Conservation (phyloP, 2,888 invertebrate species). For the Carpatolechia fugitivella region DNA sequence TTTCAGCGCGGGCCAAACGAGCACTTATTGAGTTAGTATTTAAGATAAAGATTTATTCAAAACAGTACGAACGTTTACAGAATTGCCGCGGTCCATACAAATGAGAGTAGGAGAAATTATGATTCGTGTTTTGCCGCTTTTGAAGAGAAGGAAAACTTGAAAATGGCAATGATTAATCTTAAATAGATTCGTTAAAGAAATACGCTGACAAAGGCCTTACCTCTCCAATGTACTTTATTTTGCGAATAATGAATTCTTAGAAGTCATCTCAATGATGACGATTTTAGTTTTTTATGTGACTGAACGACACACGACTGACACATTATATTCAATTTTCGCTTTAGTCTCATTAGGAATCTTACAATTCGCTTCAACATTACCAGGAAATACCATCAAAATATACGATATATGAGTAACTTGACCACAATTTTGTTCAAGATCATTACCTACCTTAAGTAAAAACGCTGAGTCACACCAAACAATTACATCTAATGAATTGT, state of each 20-base stretch:
- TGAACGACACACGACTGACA: not conserved
- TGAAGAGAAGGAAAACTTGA: not conserved
- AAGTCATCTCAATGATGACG: not conserved
- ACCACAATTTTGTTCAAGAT: slow-evolving; percentile 13
- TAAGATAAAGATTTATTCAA: slow-evolving; percentile 67
- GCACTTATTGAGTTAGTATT: slow-evolving; percentile 66
- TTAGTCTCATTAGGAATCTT: slow-evolving; percentile 19
- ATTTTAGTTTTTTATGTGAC: not conserved
- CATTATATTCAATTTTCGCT: slow-evolving; percentile 20
- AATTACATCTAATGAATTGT: slow-evolving; percentile 75
- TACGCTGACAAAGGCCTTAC: too few relatives aligned
- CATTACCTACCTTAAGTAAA: slow-evolving; percentile 24
- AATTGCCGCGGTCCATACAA: slow-evolving; percentile 47
- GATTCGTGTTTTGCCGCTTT: not conserved
- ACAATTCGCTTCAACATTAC: slow-evolving; percentile 23
- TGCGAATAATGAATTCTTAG: too few relatives aligned
- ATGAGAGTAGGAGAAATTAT: slow-evolving; percentile 35
- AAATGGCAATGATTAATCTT: not conserved
- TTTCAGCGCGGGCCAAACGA: slow-evolving; percentile 51
- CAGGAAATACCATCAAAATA: slow-evolving; percentile 37
- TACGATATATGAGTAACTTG: slow-evolving; percentile 20
- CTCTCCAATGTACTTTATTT: too few relatives aligned
- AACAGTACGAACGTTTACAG: slow-evolving; percentile 57
- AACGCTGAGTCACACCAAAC: slow-evolving; percentile 63
- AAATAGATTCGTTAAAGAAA: not conserved